Evolutionary conservation across 2,113 vertebrate species (phyloP).

Genomic region (Lamprotornis superbus): DNA sequence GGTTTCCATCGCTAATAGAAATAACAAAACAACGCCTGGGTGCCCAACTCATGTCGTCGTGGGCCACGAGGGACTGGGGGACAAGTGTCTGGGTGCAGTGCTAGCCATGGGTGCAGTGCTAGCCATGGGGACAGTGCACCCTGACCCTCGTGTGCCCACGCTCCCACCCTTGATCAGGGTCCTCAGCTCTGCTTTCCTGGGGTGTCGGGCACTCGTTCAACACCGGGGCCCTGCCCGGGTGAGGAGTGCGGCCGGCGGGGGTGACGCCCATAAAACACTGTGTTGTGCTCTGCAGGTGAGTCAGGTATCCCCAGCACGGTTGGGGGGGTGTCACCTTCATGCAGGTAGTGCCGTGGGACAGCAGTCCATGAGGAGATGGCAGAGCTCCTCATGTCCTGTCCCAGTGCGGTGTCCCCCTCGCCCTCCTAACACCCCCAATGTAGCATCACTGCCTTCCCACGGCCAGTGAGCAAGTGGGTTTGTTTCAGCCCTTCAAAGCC

Average conservation of each 20-base stretch:
- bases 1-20: background rate
- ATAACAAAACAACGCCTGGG: background rate
- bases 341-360: background rate
- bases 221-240: background rate
- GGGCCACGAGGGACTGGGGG: background rate
- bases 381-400: background rate
- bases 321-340: background rate
- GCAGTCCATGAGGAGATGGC: background rate
- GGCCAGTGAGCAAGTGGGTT: background rate
- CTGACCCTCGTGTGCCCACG: fast-evolving
- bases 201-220: background rate
- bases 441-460: background rate
- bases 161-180: too few species aligned
- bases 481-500: background rate
- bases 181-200: fast-evolving
- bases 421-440: background rate
- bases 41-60: fast-evolving
- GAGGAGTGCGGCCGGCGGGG: background rate
- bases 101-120: background rate
- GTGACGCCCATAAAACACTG: background rate
- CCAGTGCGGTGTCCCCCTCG: fast-evolving
- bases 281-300: background rate
- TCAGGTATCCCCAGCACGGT: background rate
- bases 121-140: background rate
- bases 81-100: background rate